Evolutionary conservation across 2,888 invertebrate species (phyloP).

Genomic region (Frankliniella fusca): DNA sequence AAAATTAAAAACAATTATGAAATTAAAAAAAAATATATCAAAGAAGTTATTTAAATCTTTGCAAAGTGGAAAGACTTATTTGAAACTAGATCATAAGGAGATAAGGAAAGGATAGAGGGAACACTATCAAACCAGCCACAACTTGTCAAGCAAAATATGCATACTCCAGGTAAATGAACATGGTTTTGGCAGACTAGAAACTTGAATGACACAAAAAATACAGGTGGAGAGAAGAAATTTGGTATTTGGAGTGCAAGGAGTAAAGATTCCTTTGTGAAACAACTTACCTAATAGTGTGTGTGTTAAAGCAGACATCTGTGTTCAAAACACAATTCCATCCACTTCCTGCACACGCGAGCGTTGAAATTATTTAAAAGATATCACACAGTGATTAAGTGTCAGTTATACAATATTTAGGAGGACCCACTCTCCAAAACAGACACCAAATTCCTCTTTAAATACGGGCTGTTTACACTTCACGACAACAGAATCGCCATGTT

Average conservation of each 20-base stretch:
- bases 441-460: background rate
- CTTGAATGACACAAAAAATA: background rate
- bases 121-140: background rate
- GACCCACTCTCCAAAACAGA: background rate
- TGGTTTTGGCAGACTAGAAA: background rate
- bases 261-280: background rate
- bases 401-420: no score
- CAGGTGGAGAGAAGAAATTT: background rate
- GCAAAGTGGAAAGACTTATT: background rate
- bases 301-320: slow-evolving; percentile 54
- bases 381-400: background rate
- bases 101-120: background rate
- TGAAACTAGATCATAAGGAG: background rate
- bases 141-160: background rate
- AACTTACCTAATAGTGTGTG: slow-evolving; percentile 53
- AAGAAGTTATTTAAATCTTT: no score
- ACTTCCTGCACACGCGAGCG: background rate
- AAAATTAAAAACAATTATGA: background rate
- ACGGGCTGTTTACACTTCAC: slow-evolving; percentile 10
- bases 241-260: background rate
- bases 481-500: slow-evolving; percentile 24
- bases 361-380: background rate
- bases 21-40: no score
- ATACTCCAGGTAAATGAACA: background rate
- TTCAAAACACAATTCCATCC: slow-evolving; percentile 34